Base-by-base conservation (phyloP, 2,797 vertebrate genomes). In the Sphenopsis melanotis region DNA sequence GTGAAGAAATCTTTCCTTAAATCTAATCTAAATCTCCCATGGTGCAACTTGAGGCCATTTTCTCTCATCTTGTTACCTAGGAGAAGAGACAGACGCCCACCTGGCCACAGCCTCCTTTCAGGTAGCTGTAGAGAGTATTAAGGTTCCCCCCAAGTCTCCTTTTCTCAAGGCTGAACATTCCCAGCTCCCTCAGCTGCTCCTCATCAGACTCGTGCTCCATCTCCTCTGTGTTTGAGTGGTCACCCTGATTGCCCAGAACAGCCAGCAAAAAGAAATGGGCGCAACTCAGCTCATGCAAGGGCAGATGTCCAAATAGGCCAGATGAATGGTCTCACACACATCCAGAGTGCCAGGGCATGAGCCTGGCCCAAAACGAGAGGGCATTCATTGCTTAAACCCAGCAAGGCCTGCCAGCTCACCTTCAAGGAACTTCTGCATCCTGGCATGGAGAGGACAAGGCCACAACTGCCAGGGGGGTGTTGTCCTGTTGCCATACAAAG, bases 391-490 rank as follows among this genome's bases (percentile, higher is more conserved):
- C 29, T 47, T n/a, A 68, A 83, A 81, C 9, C 5, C 57, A 55
- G 6, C 0, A 11, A 90, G 26, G 8, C 5, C 26, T 52, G n/a
- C 29, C 83, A 90, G 41, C 13, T 64, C 44, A 59, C 12, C n/a
- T 52, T 34, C 47, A 83, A 83, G n/a, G n/a, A 87, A 47, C 3
- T 34, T 52, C 44, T 68, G 27, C 50, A 55, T 27, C 50, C 44
- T 83, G 39, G 52, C 60, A 50, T 1, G 1, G 16, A 70, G 14
- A 81, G 20, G 9, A 57, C 65, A 75, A 86, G 36, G 26, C 11
- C 49, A 75, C 34, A 39, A 3, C 5, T 55, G 30, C 20, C n/a
- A 27, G 13, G 6, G 22, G 1, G 0, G 11, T 57, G 19, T 53
- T 37, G 60, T 22, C 23, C 60, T 32, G 17, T 12, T 72, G 36